phyloP scores from a whole-genome alignment of 2,797 vertebrate species.

The Anas bernieri region DNA sequence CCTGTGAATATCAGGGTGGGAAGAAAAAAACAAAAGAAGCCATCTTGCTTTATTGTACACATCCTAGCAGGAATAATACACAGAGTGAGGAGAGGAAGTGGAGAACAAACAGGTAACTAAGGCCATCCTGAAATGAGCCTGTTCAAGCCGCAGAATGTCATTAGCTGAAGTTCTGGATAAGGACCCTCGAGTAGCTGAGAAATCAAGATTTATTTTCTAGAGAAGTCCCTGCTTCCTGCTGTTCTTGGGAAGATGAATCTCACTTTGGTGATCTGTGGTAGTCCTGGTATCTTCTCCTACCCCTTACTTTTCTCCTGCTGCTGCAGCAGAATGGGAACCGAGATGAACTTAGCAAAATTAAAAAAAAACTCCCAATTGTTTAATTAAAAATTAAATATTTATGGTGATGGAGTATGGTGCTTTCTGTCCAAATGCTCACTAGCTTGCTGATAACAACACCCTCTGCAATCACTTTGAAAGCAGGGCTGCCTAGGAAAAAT shows the following conservation, averaged over 20 bases:
- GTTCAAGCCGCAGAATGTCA: background rate
- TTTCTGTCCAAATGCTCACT: background rate
- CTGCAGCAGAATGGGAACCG: background rate
- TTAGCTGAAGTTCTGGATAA: background rate
- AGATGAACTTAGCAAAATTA: conserved; percentile 5
- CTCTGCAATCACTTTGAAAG: background rate
- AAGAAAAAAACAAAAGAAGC: background rate
- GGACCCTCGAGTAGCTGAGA: background rate
- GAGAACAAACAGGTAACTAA: background rate
- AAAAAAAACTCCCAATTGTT: background rate
- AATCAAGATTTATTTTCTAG: background rate
- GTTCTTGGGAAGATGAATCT: background rate
- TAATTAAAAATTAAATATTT: conserved; percentile 47
- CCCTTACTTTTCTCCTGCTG: background rate
- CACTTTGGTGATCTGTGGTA: background rate
- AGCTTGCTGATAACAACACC: background rate
- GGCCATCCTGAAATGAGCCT: background rate
- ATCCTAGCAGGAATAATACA: background rate
- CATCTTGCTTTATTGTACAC: background rate
- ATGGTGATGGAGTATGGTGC: background rate
- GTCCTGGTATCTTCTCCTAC: background rate
- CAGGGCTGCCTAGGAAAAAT: background rate
- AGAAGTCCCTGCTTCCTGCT: background rate
- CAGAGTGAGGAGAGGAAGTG: background rate
- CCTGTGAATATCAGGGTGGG: background rate